phyloP scores from a whole-genome alignment of 2,113 vertebrate genomes.

The Hystrix brachyura region DNA sequence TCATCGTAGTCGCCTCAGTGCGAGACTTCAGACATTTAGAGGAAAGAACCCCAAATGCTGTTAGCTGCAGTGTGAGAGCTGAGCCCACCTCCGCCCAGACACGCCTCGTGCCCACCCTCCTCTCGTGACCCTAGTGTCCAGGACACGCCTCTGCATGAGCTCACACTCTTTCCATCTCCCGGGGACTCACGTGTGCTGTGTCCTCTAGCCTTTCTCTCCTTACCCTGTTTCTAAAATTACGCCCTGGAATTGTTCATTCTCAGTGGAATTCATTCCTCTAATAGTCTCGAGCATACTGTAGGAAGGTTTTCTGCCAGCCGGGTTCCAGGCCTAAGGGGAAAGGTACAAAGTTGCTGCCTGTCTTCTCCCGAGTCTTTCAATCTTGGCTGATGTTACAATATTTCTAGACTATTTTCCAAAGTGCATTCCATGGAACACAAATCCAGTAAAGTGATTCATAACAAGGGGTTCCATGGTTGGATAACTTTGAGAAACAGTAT shows the following conservation, averaged over 20 bases:
- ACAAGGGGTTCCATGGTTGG: background rate
- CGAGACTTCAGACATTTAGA: background rate
- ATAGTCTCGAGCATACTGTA: background rate
- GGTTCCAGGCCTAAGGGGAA: background rate
- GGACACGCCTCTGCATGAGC: background rate
- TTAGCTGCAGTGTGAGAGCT: background rate
- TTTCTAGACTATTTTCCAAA: constrained; percentile 34
- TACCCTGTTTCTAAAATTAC: background rate
- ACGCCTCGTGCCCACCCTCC: background rate
- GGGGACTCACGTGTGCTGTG: background rate
- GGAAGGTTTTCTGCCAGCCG: constrained; percentile 1
- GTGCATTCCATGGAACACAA: background rate
- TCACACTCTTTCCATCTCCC: background rate
- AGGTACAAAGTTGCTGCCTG: background rate
- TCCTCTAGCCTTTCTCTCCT: background rate
- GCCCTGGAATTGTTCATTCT: background rate
- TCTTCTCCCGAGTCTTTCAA: background rate
- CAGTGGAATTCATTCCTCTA: background rate
- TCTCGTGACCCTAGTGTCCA: background rate
- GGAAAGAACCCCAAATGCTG: background rate
- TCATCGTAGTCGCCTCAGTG: background rate
- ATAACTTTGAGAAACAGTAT: background rate
- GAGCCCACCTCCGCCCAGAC: background rate
- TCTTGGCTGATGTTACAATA: background rate
- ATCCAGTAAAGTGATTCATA: background rate